Base-by-base conservation (phyloP, 2,113 vertebrate species). In the Serinus canaria region DNA sequence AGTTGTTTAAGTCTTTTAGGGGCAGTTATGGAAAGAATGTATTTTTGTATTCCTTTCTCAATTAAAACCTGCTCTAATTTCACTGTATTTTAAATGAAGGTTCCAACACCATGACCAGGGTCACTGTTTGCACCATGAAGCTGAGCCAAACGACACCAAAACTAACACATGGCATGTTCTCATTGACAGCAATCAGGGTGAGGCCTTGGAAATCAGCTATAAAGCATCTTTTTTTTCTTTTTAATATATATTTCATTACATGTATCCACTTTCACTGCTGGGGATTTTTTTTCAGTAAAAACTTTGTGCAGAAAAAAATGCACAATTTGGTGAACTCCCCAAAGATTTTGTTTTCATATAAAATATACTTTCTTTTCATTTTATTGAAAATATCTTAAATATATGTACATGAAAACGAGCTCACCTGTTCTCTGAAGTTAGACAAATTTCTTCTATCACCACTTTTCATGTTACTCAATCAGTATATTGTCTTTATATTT, bases 221-320 rank as follows among this genome's bases (percentile, higher is more conserved):
- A 63, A 53, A 41, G 6, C 3, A 60, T n/a, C 10, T 11, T 41
- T 49, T 49, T 49, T 64, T 28, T 53, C 6, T 9, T 49, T 76
- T 31, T 6, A 44, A 52, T 13, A 33, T 22, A 2, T 11, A 20
- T 46, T 46, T 78, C 6, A n/a, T n/a, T 0, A 16, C 20, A 39
- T 25, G 1, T 6, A 55, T 30, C 1, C 30, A 47, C 10, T n/a
- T 47, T 12, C 5, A 25, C 4, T 17, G 2, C 4, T 35, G 6
- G 10, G 3, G 6, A 13, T 12, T 15, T 53, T 13, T 68, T 70
- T 41, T 41, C 28, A 47, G 8, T 39, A 35, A 62, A 70, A 70
- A 24, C 1, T 2, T 47, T 49, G 11, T 30, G 8, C 30, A 41
- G 41, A n/a, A 87, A 87, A 53, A n/a, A 33, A 13, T 24, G 23